Evolutionary conservation across 2,113 vertebrate genomes (phyloP).

Genomic region (Sorex araneus): DNA sequence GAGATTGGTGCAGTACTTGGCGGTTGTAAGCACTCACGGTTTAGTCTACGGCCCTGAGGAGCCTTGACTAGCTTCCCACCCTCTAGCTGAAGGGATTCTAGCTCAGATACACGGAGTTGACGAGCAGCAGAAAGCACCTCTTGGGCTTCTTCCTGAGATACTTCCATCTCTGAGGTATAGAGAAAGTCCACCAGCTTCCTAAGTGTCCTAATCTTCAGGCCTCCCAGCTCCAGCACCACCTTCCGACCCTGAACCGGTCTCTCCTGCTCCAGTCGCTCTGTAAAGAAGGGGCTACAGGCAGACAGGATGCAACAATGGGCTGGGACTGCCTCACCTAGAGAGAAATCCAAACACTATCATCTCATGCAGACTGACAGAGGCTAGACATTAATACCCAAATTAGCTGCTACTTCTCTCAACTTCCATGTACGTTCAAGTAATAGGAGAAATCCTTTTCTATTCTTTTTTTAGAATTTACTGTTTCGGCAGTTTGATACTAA

Average conservation of each 20-base stretch:
- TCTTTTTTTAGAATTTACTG: background rate
- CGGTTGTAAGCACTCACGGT: conserved; percentile 84
- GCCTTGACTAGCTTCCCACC: conserved; percentile 86
- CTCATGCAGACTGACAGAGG: background rate
- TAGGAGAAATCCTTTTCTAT: background rate
- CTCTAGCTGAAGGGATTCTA: conserved; percentile 88
- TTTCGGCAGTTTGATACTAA: no score
- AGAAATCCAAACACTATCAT: conserved; percentile 28
- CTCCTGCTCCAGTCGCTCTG: conserved; percentile 87
- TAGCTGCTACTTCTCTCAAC: background rate
- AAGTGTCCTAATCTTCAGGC: conserved; percentile 89
- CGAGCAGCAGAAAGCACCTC: conserved; percentile 91
- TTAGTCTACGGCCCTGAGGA: conserved; percentile 79
- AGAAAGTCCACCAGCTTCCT: conserved; percentile 93
- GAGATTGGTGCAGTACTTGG: background rate
- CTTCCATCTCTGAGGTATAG: conserved; percentile 92
- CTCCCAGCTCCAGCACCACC: conserved; percentile 89
- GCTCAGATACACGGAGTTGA: conserved; percentile 89
- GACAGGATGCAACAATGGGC: conserved; percentile 94
- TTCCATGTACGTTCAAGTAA: background rate
- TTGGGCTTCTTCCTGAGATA: conserved; percentile 87
- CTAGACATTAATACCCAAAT: background rate
- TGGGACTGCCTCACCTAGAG: conserved; percentile 91
- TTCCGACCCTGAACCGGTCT: conserved; percentile 84
- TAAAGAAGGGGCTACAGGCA: conserved; percentile 93